These are phyloP conservation scores for Achlya flavicornis DNA, from an alignment of 2,888 invertebrate genomes.

Conservation along the genomic window DNA sequence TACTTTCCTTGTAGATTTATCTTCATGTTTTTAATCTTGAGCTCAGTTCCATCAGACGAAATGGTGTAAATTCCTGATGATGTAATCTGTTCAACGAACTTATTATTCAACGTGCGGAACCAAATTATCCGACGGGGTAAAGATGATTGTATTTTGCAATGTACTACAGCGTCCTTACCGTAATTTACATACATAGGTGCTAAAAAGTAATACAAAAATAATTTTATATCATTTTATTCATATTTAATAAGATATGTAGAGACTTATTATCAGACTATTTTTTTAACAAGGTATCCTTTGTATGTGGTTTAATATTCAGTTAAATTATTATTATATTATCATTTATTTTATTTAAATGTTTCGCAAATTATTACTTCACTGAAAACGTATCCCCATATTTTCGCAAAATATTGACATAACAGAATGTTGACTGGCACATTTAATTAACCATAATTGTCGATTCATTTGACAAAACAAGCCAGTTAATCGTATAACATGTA, in stretches of 20 bases:
- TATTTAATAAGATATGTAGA: background rate
- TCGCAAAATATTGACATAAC: too few relatives aligned
- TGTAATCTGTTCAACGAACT: background rate
- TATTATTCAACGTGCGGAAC: conserved; percentile 2
- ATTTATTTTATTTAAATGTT: too few relatives aligned
- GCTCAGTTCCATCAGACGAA: background rate
- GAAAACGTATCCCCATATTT: too few relatives aligned
- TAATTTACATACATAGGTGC: background rate
- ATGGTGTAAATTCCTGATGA: conserved; percentile 3
- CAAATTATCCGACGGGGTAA: background rate
- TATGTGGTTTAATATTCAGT: too few relatives aligned
- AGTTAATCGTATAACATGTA: too few relatives aligned
- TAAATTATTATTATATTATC: too few relatives aligned
- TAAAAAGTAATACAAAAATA: background rate
- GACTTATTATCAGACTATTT: too few relatives aligned
- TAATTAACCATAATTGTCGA: too few relatives aligned
- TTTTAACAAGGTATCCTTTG: too few relatives aligned
- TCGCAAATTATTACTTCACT: too few relatives aligned
- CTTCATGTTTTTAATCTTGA: background rate
- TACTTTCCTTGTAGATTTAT: conserved; percentile 5
- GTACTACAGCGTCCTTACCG: background rate
- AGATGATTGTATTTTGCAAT: conserved; percentile 9
- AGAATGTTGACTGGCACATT: too few relatives aligned
- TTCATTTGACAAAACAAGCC: too few relatives aligned
- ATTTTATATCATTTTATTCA: background rate